Evolutionary conservation across 2,888 invertebrate genomes (phyloP).

Genomic region (Scaptomyza reducta): DNA sequence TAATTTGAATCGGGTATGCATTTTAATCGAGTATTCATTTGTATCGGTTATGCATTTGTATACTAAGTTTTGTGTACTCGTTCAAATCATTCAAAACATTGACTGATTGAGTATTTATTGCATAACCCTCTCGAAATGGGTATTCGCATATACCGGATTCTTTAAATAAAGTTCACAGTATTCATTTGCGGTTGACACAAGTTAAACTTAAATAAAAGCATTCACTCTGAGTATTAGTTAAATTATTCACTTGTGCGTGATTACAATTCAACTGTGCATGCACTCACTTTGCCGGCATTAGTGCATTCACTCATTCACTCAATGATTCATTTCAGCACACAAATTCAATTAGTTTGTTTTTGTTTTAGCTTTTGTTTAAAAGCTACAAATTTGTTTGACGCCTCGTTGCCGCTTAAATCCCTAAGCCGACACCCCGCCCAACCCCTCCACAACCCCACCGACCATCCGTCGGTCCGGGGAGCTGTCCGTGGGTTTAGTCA

Average conservation of each 20-base stretch:
- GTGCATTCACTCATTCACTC: conserved; percentile 21
- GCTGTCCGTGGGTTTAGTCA: background rate
- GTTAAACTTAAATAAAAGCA: background rate
- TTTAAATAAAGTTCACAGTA: too few species aligned
- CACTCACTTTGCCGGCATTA: conserved; percentile 10
- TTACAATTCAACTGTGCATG: conserved; percentile 2
- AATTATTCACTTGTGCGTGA: background rate
- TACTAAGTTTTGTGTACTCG: too few species aligned
- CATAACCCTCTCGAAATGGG: background rate
- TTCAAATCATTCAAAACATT: background rate
- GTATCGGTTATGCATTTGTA: too few species aligned
- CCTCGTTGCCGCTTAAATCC: conserved; percentile 52
- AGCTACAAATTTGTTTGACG: conserved; percentile 70
- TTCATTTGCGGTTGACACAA: background rate
- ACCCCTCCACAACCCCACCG: background rate
- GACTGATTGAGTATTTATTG: background rate
- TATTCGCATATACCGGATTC: too few species aligned
- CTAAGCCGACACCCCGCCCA: background rate
- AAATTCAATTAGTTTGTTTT: conserved; percentile 55
- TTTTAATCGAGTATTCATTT: too few species aligned
- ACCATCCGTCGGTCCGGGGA: background rate
- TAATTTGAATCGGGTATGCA: too few species aligned
- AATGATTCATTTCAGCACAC: conserved; percentile 35
- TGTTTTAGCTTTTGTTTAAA: conserved; percentile 40
- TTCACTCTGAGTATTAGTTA: background rate